These are phyloP conservation scores for Hypotaenidia okinawae DNA, from an alignment of 2,797 vertebrate genomes.

Conservation along the genomic window DNA sequence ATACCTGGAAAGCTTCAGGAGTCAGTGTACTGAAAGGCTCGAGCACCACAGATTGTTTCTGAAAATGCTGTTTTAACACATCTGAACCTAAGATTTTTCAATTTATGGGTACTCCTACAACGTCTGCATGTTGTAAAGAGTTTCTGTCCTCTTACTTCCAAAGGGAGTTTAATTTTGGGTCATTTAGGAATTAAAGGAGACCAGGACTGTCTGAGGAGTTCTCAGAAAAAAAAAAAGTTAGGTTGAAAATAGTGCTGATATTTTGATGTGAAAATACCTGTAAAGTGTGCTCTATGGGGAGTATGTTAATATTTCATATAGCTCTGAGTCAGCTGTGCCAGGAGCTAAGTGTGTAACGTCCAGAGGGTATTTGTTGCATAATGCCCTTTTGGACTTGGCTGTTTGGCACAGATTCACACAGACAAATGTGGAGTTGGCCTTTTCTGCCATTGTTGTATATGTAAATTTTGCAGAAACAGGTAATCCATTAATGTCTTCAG, in stretches of 20 bases:
- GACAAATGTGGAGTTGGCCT: not conserved
- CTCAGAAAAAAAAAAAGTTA: not conserved
- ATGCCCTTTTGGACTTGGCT: not conserved
- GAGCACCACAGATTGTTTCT: not conserved
- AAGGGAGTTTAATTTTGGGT: not conserved
- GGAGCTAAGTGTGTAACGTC: not conserved
- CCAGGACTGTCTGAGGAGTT: not conserved
- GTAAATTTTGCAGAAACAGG: not conserved
- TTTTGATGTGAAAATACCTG: not conserved
- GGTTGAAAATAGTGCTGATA: not conserved
- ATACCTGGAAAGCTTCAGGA: not conserved
- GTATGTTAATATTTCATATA: not conserved
- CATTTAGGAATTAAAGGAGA: not conserved
- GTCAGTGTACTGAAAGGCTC: not conserved
- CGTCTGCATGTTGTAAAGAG: fast-evolving
- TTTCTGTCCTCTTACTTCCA: not conserved
- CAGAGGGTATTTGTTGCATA: not conserved
- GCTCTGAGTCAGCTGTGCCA: not conserved
- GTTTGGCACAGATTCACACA: not conserved
- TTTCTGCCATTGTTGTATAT: not conserved
- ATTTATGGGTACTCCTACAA: fast-evolving
- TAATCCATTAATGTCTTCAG: conserved; percentile 16
- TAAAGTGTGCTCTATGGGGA: not conserved
- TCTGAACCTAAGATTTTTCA: not conserved
- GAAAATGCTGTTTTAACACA: not conserved